Conservation (phyloP, 1,140 invertebrate species). For the Danaus plexippus region DNA sequence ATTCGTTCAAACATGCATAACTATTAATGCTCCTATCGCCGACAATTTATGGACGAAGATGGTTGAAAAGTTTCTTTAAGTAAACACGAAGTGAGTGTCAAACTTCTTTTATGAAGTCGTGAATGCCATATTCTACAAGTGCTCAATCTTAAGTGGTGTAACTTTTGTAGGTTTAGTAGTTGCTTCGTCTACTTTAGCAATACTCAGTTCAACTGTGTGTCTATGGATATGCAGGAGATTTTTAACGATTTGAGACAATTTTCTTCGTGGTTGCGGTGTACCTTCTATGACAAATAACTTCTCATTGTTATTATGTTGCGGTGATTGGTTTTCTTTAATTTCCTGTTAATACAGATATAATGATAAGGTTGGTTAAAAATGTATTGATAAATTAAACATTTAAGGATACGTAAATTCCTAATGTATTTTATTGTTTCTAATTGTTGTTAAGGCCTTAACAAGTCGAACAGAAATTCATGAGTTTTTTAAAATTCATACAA, state of each 20-base stretch:
- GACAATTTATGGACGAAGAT: too few relatives aligned
- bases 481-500: too few relatives aligned
- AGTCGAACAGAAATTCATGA: too few relatives aligned
- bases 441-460: too few relatives aligned
- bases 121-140: not conserved
- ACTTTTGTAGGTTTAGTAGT: conserved; percentile 58
- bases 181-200: conserved; percentile 43
- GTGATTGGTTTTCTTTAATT: conserved; percentile 24
- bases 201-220: conserved; percentile 47
- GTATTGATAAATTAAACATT: too few relatives aligned
- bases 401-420: too few relatives aligned
- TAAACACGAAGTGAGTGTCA: conserved; percentile 5
- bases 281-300: conserved; percentile 53
- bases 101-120: not conserved
- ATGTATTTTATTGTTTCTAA: too few relatives aligned
- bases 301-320: conserved; percentile 35
- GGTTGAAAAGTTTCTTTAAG: too few relatives aligned
- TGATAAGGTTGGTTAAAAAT: not conserved
- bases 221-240: conserved; percentile 56
- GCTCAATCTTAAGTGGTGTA: conserved; percentile 47
- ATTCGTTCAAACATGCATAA: too few relatives aligned
- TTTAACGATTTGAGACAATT: conserved; percentile 41
- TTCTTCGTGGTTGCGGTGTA: conserved; percentile 42
- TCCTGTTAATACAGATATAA: conserved; percentile 25
- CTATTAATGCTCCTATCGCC: too few relatives aligned